Conservation (phyloP, 2,888 invertebrate genomes). For the Syrphus vitripennis region DNA sequence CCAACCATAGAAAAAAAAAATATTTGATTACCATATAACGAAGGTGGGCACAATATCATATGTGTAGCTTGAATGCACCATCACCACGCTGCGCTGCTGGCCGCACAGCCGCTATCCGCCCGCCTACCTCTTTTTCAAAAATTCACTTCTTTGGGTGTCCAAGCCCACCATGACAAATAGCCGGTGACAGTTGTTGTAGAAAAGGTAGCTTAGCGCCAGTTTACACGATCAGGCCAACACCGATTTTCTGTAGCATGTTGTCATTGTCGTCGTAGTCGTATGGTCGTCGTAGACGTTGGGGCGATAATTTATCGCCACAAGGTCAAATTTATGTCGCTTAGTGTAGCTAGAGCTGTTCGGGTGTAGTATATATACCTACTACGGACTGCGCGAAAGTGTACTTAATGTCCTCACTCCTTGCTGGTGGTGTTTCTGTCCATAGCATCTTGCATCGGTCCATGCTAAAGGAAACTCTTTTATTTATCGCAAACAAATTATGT, state of each 20-base stretch:
- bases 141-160: constrained; percentile 5
- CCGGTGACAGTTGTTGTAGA: constrained; percentile 54
- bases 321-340: constrained; percentile 70
- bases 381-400: constrained; percentile 51
- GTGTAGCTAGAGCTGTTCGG: constrained; percentile 25
- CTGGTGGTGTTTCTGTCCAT: constrained; percentile 11
- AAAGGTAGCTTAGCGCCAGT: constrained; percentile 69
- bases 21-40: constrained; percentile 16
- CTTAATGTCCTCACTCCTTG: constrained; percentile 47
- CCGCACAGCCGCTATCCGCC: neutral
- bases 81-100: neutral
- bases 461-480: constrained; percentile 54
- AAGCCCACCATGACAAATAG: constrained; percentile 58
- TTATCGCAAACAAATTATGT: constrained; percentile 67
- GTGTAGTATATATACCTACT: constrained; percentile 32
- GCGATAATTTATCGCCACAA: constrained; percentile 69
- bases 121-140: constrained; percentile 14
- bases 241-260: constrained; percentile 57
- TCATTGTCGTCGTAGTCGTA: constrained; percentile 31
- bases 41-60: neutral
- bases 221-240: constrained; percentile 62
- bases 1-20: neutral
- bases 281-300: neutral
- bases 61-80: neutral
- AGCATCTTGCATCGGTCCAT: neutral